Evolutionary conservation across 1,140 invertebrate species (phyloP).

Genomic region (Zaprionus lachaisei): DNA sequence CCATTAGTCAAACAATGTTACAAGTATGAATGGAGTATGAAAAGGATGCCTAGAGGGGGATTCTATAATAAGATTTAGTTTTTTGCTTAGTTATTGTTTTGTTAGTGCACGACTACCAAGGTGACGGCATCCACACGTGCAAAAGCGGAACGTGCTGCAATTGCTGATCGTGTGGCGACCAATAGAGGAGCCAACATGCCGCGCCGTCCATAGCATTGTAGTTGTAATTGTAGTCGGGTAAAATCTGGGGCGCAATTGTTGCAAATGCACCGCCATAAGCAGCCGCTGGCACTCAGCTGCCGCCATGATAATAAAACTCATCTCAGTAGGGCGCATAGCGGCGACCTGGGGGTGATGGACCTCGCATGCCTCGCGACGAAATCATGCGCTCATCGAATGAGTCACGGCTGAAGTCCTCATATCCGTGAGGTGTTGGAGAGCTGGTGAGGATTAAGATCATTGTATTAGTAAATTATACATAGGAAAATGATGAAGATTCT

Average conservation of each 20-base stretch:
- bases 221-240: slow-evolving; percentile 33
- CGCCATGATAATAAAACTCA: slow-evolving; percentile 78
- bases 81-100: slow-evolving; percentile 30
- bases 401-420: slow-evolving; percentile 93
- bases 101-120: slow-evolving; percentile 43
- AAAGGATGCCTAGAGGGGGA: slow-evolving; percentile 29
- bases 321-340: slow-evolving; percentile 92
- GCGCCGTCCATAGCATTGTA: slow-evolving; percentile 20
- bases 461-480: neutral
- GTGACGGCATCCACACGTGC: slow-evolving; percentile 55
- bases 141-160: slow-evolving; percentile 51
- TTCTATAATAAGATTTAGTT: slow-evolving; percentile 36
- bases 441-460: slow-evolving; percentile 10
- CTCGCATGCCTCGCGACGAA: slow-evolving; percentile 85
- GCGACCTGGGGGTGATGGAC: slow-evolving; percentile 88
- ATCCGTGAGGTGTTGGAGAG: slow-evolving; percentile 85
- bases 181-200: slow-evolving; percentile 57
- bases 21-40: slow-evolving; percentile 30
- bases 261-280: slow-evolving; percentile 43
- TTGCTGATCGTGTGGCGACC: slow-evolving; percentile 48
- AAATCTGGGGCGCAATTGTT: slow-evolving; percentile 33
- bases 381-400: slow-evolving; percentile 93
- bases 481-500: neutral
- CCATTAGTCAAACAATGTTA: slow-evolving; percentile 46
- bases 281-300: slow-evolving; percentile 67